Evolutionary conservation across 2,888 invertebrate species (phyloP).

Genomic region (Drosophila stalkeri): DNA sequence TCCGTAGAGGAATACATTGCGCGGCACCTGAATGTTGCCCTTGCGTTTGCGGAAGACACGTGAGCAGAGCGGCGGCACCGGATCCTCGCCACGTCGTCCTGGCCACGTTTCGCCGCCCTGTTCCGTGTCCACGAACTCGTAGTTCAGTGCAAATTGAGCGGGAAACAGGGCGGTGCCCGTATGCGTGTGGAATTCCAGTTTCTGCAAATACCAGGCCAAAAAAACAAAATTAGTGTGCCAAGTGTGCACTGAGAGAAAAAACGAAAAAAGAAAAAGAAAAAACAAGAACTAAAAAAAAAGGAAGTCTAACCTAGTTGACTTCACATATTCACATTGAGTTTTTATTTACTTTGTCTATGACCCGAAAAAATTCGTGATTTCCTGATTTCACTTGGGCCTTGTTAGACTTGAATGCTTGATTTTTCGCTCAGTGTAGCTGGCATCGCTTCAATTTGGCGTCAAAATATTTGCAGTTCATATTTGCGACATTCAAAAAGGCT

Average conservation of each 20-base stretch:
- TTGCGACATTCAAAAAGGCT: slow-evolving; percentile 78
- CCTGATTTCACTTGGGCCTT: not conserved
- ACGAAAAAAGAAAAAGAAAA: too few species aligned
- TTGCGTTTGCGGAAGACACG: slow-evolving; percentile 88
- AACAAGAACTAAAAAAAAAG: too few species aligned
- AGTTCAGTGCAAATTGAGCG: slow-evolving; percentile 90
- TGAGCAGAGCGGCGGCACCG: slow-evolving; percentile 86
- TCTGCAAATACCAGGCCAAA: slow-evolving; percentile 75
- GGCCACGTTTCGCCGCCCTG: slow-evolving; percentile 90
- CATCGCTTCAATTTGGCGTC: slow-evolving; percentile 65
- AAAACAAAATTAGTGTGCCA: slow-evolving; percentile 4
- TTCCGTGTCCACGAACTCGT: slow-evolving; percentile 93
- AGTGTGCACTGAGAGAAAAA: slow-evolving; percentile 29
- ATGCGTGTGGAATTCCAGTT: slow-evolving; percentile 87
- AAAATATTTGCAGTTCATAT: slow-evolving; percentile 79
- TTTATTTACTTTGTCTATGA: not conserved
- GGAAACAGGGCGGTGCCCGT: slow-evolving; percentile 93
- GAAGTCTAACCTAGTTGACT: not conserved
- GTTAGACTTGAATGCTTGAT: not conserved
- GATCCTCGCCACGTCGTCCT: slow-evolving; percentile 85
- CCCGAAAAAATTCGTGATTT: not conserved
- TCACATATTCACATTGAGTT: not conserved
- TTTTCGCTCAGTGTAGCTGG: slow-evolving; percentile 29
- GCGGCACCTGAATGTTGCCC: slow-evolving; percentile 88
- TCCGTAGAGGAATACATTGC: slow-evolving; percentile 93